phyloP scores from a whole-genome alignment of 2,888 invertebrate genomes.

The Chrysodeixis includens region DNA sequence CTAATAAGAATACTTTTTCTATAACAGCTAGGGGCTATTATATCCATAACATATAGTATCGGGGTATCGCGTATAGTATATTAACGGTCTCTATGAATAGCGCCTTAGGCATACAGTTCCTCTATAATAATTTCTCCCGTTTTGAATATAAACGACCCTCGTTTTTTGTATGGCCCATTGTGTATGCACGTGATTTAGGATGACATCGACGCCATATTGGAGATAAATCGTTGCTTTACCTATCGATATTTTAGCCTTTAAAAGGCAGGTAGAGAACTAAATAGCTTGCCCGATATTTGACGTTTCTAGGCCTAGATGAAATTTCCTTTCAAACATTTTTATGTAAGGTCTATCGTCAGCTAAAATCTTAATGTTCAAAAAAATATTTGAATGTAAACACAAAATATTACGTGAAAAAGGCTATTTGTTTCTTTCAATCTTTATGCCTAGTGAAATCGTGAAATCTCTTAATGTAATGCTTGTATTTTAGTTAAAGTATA shows the following conservation, averaged over 20 bases:
- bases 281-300: not conserved
- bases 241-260: constrained; percentile 3
- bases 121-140: constrained; percentile 3
- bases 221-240: not conserved
- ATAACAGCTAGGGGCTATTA: no score
- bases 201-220: not conserved
- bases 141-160: constrained; percentile 2
- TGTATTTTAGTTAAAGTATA: no score
- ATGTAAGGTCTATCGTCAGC: no score
- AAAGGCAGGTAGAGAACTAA: not conserved
- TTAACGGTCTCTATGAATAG: not conserved
- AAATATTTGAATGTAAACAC: no score
- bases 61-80: not conserved
- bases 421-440: no score
- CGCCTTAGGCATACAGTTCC: not conserved
- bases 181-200: constrained; percentile 6
- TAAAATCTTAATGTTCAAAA: no score
- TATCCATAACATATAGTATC: not conserved
- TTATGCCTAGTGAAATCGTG: no score
- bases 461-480: no score
- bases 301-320: not conserved
- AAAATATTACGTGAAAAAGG: no score
- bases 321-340: not conserved
- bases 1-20: no score
- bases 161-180: constrained; percentile 3